Evolutionary conservation across 2,113 vertebrate species (phyloP).

Genomic region (Glaucomys volans): DNA sequence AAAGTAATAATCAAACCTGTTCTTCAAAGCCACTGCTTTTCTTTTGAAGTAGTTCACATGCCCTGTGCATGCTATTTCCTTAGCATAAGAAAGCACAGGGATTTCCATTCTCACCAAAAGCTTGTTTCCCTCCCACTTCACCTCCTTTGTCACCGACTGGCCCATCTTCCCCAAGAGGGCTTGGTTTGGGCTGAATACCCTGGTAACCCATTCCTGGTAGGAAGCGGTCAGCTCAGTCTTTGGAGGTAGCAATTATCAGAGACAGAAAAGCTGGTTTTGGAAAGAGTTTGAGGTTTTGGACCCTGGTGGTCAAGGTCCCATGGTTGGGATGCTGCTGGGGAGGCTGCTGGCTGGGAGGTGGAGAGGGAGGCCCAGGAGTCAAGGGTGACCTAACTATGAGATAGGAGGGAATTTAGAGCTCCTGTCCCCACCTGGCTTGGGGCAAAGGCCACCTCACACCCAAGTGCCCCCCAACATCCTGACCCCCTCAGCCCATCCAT

Average conservation of each 20-base stretch:
- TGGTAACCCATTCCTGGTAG: accelerated
- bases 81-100: not conserved
- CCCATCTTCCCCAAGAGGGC: not conserved
- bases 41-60: slow-evolving; percentile 51
- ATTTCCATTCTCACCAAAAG: not conserved
- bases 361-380: accelerated
- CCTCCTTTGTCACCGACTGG: not conserved
- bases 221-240: not conserved
- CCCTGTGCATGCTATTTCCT: not conserved
- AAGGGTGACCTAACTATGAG: not conserved
- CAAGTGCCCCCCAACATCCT: accelerated
- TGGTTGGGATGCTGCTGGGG: not conserved
- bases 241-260: not conserved
- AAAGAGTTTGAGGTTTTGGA: not conserved
- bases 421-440: too few species aligned
- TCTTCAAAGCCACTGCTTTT: slow-evolving; percentile 49
- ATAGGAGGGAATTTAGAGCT: not conserved
- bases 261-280: not conserved
- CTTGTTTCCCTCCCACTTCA: accelerated
- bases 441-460: not conserved
- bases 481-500: accelerated
- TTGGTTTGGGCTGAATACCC: not conserved
- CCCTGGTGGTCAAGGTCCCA: not conserved
- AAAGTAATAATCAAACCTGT: not conserved
- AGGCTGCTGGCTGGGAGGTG: not conserved